These are phyloP conservation scores for Porites divaricata DNA, from an alignment of 92 coral and sea anemone species.

Conservation along the genomic window DNA sequence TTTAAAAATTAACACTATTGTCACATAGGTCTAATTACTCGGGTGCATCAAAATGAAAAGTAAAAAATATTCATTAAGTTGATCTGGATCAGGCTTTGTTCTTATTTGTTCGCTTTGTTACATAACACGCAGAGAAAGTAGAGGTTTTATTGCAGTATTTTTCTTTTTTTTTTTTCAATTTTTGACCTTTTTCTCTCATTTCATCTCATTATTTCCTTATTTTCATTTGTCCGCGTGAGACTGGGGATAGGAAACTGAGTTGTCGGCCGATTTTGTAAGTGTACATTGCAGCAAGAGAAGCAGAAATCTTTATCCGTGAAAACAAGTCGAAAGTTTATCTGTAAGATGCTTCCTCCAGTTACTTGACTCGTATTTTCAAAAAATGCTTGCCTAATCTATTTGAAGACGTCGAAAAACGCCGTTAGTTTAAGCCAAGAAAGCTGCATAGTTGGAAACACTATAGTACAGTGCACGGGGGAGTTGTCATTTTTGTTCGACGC, in stretches of 20 bases:
- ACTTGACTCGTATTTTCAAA: neutral
- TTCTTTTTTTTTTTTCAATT: too few species aligned
- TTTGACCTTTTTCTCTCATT: too few species aligned
- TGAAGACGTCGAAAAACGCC: neutral
- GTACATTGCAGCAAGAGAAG: neutral
- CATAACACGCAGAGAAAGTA: too few species aligned
- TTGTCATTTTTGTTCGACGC: neutral
- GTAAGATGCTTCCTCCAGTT: neutral
- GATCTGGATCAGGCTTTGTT: too few species aligned
- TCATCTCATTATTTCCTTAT: too few species aligned
- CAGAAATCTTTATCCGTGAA: constrained; percentile 12
- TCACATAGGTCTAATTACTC: too few species aligned
- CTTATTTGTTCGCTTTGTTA: too few species aligned
- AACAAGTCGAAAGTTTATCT: constrained; percentile 2
- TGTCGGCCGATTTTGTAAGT: neutral
- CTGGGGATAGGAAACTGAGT: neutral
- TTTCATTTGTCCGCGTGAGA: neutral
- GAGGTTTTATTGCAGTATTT: too few species aligned
- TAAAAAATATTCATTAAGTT: too few species aligned
- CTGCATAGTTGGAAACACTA: neutral
- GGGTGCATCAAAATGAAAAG: too few species aligned
- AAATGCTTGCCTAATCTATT: neutral
- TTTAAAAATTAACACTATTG: too few species aligned
- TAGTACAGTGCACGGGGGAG: neutral
- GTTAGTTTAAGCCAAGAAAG: neutral